Conservation (phyloP, 2,113 vertebrate genomes). For the Antechinus flavipes region DNA sequence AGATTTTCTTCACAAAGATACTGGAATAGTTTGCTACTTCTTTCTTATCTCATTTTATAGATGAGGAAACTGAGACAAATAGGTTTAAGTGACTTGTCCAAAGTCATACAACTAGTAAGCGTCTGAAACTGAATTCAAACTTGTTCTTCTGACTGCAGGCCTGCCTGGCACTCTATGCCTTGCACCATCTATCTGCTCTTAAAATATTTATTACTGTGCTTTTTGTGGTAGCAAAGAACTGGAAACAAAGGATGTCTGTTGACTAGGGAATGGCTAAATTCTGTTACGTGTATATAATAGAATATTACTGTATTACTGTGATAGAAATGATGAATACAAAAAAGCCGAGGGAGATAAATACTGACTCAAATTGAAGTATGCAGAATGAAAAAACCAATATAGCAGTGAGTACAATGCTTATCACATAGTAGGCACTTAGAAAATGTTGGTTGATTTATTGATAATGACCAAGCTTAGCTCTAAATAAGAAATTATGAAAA, state of each 20-base stretch:
- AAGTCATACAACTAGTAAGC: not conserved
- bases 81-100: not conserved
- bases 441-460: not conserved
- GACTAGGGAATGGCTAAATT: not conserved
- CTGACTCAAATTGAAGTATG: not conserved
- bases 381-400: not conserved
- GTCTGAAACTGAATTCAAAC: not conserved
- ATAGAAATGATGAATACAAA: not conserved
- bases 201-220: not conserved
- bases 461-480: not conserved
- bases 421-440: not conserved
- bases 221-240: not conserved
- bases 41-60: too few species aligned
- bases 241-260: not conserved
- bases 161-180: not conserved
- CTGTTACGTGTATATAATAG: not conserved
- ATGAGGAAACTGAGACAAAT: too few species aligned
- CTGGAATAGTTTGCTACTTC: too few species aligned
- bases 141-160: not conserved
- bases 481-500: not conserved
- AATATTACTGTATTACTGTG: not conserved
- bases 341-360: not conserved
- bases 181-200: not conserved
- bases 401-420: not conserved
- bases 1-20: too few species aligned